Evolutionary conservation across 1,140 invertebrate genomes (phyloP).

Genomic region (Aphaenogaster floridana): DNA sequence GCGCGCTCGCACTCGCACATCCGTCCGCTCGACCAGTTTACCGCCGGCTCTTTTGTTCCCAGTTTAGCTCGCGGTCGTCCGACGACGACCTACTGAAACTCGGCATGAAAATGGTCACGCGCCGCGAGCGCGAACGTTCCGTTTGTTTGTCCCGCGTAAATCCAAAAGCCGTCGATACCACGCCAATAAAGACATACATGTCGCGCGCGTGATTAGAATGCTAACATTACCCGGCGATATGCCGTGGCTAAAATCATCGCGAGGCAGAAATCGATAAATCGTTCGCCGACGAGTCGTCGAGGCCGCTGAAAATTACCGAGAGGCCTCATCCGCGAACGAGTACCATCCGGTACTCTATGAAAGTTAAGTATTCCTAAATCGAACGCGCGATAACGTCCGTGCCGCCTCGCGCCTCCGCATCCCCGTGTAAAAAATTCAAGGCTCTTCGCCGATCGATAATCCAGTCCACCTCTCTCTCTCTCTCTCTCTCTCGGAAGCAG

Average conservation of each 20-base stretch:
- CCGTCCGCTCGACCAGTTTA: slow-evolving; percentile 9
- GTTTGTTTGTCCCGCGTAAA: not conserved
- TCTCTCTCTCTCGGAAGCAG: not conserved
- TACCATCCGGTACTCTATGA: not conserved
- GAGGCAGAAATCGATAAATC: not conserved
- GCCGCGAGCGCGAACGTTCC: not conserved
- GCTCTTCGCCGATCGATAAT: slow-evolving; percentile 17
- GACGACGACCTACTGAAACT: slow-evolving; percentile 32
- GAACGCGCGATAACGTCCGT: not conserved
- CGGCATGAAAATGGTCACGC: slow-evolving; percentile 16
- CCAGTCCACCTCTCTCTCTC: not conserved
- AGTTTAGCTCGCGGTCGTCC: slow-evolving; percentile 34
- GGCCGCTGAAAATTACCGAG: not conserved
- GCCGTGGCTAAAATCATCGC: not conserved
- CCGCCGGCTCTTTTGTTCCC: slow-evolving; percentile 41
- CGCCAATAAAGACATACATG: not conserved
- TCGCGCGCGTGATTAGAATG: not conserved
- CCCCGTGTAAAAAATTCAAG: slow-evolving; percentile 30
- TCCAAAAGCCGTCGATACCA: not conserved
- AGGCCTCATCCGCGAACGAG: not conserved
- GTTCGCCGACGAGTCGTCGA: not conserved
- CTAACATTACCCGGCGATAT: too few relatives aligned
- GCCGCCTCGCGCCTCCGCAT: not conserved
- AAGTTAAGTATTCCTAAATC: slow-evolving; percentile 18
- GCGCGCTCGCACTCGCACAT: not conserved